Conservation (phyloP, 2,113 vertebrate species). For the Diadophis punctatus region DNA sequence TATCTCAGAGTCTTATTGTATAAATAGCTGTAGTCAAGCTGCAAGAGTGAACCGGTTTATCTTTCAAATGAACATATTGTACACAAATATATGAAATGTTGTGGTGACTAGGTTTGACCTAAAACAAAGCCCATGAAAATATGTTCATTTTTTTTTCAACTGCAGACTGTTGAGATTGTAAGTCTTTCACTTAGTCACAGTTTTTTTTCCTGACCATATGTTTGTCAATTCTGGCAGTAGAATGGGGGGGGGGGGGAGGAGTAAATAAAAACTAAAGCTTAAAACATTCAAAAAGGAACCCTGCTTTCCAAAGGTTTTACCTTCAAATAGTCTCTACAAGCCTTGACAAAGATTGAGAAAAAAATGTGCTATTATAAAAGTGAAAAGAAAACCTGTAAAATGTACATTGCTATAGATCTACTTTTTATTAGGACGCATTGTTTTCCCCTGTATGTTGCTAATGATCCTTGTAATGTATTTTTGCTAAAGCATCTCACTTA, state of each 20-base stretch:
- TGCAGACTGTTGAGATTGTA: constrained; percentile 57
- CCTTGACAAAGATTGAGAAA: not conserved
- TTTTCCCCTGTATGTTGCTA: not conserved
- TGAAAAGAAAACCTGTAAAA: not conserved
- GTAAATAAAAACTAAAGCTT: not conserved
- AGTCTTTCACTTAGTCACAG: constrained; percentile 59
- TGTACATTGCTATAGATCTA: not conserved
- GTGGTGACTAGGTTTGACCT: not conserved
- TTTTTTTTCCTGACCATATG: constrained; percentile 50
- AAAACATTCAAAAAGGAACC: not conserved
- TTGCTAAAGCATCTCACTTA: not conserved
- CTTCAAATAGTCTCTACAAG: not conserved
- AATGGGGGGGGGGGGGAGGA: not conserved
- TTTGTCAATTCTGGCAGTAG: constrained; percentile 41
- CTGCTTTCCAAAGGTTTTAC: not conserved
- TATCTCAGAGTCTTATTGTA: not conserved
- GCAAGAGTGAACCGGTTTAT: constrained; percentile 1
- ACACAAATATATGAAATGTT: constrained; percentile 8
- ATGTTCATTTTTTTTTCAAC: constrained; percentile 46
- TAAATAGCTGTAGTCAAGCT: not conserved
- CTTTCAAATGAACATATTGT: constrained; percentile 8
- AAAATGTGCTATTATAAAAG: not conserved
- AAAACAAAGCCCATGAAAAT: constrained; percentile 35
- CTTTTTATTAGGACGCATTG: not conserved
- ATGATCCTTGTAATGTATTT: not conserved